Conservation (phyloP, 53 echinoderm and acorn worm genomes). For the Paracentrotus lividus region DNA sequence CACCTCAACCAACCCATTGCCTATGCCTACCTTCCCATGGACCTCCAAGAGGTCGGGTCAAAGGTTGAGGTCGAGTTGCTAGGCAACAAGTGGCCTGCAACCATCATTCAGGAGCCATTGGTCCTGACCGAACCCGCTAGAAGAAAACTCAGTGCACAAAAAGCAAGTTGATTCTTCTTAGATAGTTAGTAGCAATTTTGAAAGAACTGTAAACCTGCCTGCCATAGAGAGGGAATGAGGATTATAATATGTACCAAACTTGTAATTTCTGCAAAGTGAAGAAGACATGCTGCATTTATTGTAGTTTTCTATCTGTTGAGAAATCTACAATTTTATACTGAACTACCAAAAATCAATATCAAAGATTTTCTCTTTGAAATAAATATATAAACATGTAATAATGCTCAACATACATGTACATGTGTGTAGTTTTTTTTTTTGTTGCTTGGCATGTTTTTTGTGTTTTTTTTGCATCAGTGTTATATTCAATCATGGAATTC, state of each 20-base stretch:
- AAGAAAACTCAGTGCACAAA: conserved; percentile 34
- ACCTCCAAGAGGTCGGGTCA: conserved; percentile 79
- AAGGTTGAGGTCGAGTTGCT: conserved; percentile 92
- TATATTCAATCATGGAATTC: too few species aligned
- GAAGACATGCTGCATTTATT: background rate
- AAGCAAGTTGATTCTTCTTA: conserved; percentile 3
- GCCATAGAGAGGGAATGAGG: background rate
- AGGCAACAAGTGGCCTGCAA: conserved; percentile 84
- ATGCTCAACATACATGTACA: too few species aligned
- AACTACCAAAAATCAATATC: background rate
- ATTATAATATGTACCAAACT: background rate
- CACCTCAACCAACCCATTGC: conserved; percentile 89
- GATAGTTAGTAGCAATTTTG: background rate
- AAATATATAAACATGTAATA: too few species aligned
- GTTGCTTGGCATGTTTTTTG: too few species aligned
- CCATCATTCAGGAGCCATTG: conserved; percentile 89
- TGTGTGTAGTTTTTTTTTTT: too few species aligned
- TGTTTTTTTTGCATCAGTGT: too few species aligned
- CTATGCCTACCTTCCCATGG: conserved; percentile 93
- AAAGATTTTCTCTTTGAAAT: too few species aligned
- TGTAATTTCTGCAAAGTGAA: background rate
- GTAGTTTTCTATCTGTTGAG: background rate
- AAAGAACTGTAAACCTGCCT: background rate
- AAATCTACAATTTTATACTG: background rate
- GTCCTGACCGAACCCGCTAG: conserved; percentile 83